Evolutionary conservation across 2,797 vertebrate genomes (phyloP), one percentile per base, ranked within the genome.

Genomic region (Enteromius fasciolatus): DNA sequence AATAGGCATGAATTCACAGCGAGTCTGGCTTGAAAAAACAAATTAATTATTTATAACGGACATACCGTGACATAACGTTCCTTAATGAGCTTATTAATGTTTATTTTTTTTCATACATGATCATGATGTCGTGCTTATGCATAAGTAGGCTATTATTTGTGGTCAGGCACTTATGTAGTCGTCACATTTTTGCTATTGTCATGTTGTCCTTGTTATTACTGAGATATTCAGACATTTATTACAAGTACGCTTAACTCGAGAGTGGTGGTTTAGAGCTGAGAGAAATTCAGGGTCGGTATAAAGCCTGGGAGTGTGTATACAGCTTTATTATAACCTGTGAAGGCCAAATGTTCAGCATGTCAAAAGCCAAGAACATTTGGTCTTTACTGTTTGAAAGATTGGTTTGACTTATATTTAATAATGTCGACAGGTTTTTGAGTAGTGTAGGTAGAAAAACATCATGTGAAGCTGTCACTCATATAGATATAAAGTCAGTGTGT

Each of bases 211-310:
- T 80, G 50, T 39, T 23, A 31, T 59, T 59, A 31, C 36, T 50
- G 44, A 64, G 18, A 18, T 18, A 48, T 52, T 39, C 69, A 39
- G 6, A 44, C 31, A 25, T 81, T 73, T 63, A 50, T 64, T 36
- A 81, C 79, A 73, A 64, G 57, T 52, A 64, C 44, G 68, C 54
- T 81, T 81, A 81, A 80, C 68, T 36, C 7, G 9, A 63, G 69
- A 25, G 69, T 73, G 54, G 12, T 48, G 48, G 31, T 72, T 63
- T 64, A 52, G 57, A n/a, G 15, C 59, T 23, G 44, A 74, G 57
- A 75, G 46, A 67, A 75, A 75, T 81, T 67, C 80, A 67, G 46
- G 61, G 72, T 82, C 80, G 31, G 50, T 57, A 52, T 69, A 52
- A 54, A 54, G 46, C 31, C 66, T 61, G 8, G 36, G 68, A 36